A percentile compares a stretch with the other conserved stretches of the same genome.
Evolutionary conservation across 1,140 invertebrate species (phyloP).

Genomic region (Microplitis mediator): DNA sequence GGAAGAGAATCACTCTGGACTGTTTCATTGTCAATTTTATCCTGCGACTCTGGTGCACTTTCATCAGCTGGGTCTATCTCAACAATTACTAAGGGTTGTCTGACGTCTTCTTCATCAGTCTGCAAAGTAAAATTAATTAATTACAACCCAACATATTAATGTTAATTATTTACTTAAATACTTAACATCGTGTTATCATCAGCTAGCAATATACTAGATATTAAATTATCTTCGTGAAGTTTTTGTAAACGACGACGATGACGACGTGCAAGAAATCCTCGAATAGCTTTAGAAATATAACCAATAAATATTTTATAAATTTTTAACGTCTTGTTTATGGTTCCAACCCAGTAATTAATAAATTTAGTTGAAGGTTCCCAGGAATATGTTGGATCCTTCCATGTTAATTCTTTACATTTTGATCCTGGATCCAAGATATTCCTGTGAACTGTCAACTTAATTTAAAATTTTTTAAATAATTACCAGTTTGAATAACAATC

Average conservation of each 20-base stretch:
- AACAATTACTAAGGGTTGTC: neutral
- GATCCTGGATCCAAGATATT: too few relatives aligned
- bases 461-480: slow-evolving; percentile 11
- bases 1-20: neutral
- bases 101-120: too few relatives aligned
- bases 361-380: too few relatives aligned
- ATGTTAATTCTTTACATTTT: too few relatives aligned
- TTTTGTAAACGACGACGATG: slow-evolving; percentile 25
- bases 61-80: neutral
- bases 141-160: too few relatives aligned
- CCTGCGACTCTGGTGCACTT: neutral
- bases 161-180: neutral
- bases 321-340: too few relatives aligned
- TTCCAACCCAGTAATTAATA: too few relatives aligned
- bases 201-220: neutral
- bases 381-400: too few relatives aligned
- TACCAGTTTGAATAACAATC: slow-evolving; percentile 50
- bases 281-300: slow-evolving; percentile 34
- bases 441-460: too few relatives aligned
- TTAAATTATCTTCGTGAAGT: neutral
- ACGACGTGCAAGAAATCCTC: slow-evolving; percentile 46
- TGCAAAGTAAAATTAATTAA: too few relatives aligned
- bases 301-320: too few relatives aligned
- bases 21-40: neutral
- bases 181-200: neutral